Percentiles rank a stretch among this genome's conserved stretches.
Conservation (phyloP, 1,140 invertebrate species). For the Gryllus bimaculatus region DNA sequence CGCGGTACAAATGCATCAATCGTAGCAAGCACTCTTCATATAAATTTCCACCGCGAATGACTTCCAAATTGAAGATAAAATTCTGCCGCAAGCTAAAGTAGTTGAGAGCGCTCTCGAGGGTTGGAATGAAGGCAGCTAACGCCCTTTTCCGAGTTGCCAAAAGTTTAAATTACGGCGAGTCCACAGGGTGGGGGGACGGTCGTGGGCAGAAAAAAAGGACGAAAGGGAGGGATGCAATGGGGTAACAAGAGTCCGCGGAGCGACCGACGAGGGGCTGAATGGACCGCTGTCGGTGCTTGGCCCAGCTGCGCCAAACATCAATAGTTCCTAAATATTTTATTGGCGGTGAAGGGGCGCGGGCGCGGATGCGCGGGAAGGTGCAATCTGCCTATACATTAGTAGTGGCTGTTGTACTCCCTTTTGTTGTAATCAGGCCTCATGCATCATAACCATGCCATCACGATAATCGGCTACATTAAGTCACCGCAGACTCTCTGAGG, state of each 20-base stretch:
- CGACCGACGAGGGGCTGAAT: too few species aligned
- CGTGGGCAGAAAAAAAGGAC: not conserved
- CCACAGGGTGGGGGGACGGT: not conserved
- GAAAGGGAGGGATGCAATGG: not conserved
- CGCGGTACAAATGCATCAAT: not conserved
- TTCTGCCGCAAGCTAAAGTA: not conserved
- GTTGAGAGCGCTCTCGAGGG: not conserved
- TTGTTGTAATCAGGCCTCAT: not conserved
- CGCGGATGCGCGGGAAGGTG: not conserved
- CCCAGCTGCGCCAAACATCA: not conserved
- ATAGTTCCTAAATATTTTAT: not conserved
- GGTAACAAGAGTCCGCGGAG: too few species aligned
- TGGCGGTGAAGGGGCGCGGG: not conserved
- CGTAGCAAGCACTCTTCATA: not conserved
- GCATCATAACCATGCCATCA: not conserved
- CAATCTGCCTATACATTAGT: not conserved
- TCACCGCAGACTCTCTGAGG: not conserved
- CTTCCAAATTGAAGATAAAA: not conserved
- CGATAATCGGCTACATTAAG: slow-evolving; percentile 1
- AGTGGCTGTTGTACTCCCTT: not conserved
- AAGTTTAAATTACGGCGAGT: not conserved
- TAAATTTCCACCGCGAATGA: not conserved
- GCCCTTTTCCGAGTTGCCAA: not conserved
- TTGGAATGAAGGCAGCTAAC: not conserved
- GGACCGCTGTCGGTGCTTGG: not conserved